Base-by-base conservation (phyloP, 2,888 invertebrate genomes). In the Dolomedes plantarius region DNA sequence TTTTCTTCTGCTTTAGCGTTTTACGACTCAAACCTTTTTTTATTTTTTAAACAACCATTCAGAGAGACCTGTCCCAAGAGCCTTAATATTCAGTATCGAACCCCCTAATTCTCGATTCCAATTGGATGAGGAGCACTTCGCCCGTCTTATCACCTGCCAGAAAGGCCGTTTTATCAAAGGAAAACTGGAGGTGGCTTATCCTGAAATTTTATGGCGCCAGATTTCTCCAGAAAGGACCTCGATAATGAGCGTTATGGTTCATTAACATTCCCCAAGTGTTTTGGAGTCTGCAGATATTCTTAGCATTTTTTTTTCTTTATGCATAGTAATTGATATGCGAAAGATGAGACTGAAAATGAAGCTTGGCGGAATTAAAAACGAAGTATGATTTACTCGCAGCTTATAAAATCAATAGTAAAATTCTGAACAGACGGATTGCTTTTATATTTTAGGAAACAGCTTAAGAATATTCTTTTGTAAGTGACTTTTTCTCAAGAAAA, bases 171-270 rank as follows among this genome's bases (percentile, higher is more conserved):
- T 9, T 16, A 46, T 46, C 46, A 46, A 46, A 46, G 16, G 36
- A 68, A 68, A 36, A 68, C 19, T 32, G 68, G 68, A 68, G 39
- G 11, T 32, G 28, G 68, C 23, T 68, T 68, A 36, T 36, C 68
- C 36, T 13, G 39, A 39, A 68, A 36, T 36, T 36, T 68, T 68
- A 68, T 23, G 68, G 39, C 68, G 36, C 23, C 68, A 39, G 23
- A 32, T 36, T 31, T 23, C 13, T 31, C 23, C 39, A 11, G 27
- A n/a, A 62, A 68, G 68, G 36, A 36, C 23, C 36, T 23, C 23
- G 36, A 31, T 68, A 68, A 68, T 68, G 68, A 36, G 68, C 36
- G 19, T 23, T 68, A 36, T n/a, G 23, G 27, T 68, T 36, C 68
- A 68, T 68, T 68, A 68, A 23, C 31, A 68, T 65, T 65, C 32